phyloP scores from a whole-genome alignment of 2,113 vertebrate genomes.

The Grantiella picta region DNA sequence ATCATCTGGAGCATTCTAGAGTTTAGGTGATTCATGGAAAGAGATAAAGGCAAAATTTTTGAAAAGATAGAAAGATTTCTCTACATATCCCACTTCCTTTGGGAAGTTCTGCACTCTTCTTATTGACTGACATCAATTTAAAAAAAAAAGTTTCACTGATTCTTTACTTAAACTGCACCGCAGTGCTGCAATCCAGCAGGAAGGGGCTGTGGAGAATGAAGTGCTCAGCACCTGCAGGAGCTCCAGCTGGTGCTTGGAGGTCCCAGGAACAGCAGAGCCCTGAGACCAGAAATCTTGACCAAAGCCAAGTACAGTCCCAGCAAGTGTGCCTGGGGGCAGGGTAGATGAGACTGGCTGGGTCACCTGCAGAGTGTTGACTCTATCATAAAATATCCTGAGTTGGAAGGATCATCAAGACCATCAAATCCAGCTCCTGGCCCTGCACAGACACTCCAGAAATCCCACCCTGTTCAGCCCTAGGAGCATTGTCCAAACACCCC shows the following conservation, averaged over 20 bases:
- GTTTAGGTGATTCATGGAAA: background rate
- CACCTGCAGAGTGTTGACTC: background rate
- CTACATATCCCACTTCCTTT: background rate
- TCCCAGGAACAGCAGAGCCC: too few relatives aligned
- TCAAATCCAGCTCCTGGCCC: background rate
- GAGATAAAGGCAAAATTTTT: background rate
- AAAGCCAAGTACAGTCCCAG: background rate
- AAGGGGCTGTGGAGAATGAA: background rate
- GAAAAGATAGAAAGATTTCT: background rate
- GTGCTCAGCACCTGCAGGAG: background rate
- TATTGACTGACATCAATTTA: background rate
- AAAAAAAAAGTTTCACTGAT: rapidly evolving
- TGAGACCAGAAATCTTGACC: background rate
- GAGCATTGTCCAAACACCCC: rapidly evolving
- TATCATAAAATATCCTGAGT: background rate
- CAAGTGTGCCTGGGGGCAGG: rapidly evolving
- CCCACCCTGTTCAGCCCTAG: background rate
- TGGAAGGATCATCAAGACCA: background rate
- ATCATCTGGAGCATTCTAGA: background rate
- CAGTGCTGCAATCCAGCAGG: background rate
- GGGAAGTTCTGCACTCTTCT: background rate
- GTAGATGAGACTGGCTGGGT: background rate
- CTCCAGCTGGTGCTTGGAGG: background rate
- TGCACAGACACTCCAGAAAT: rapidly evolving
- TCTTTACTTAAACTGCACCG: background rate